Conservation (phyloP, 1,140 invertebrate species). For the Drosophila mauritiana region DNA sequence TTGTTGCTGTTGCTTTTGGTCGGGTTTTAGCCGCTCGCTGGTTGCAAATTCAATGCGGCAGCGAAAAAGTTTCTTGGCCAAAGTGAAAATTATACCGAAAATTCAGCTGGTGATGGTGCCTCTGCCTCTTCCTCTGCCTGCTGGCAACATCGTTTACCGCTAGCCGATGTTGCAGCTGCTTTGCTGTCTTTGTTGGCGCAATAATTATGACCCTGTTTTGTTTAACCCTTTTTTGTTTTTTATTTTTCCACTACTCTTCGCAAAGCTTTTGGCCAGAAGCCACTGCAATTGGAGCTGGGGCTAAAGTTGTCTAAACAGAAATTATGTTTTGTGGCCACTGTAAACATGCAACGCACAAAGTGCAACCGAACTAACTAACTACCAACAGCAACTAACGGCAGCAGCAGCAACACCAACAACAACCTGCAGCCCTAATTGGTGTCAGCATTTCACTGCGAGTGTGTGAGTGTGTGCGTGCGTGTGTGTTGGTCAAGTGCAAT, state of each 20-base stretch:
- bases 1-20: constrained; percentile 41
- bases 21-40: constrained; percentile 26
- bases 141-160: constrained; percentile 41
- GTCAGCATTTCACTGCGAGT: constrained; percentile 66
- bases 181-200: constrained; percentile 40
- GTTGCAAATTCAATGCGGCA: constrained; percentile 63
- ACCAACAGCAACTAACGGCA: constrained; percentile 36
- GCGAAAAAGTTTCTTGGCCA: constrained; percentile 49
- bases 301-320: constrained; percentile 75
- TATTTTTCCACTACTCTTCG: constrained; percentile 1
- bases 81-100: constrained; percentile 58
- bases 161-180: constrained; percentile 8
- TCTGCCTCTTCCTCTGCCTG: background rate
- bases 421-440: constrained; percentile 68
- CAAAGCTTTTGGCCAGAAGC: constrained; percentile 22
- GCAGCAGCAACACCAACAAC: constrained; percentile 25
- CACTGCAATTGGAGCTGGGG: constrained; percentile 32
- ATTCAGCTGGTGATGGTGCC: constrained; percentile 10
- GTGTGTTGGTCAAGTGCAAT: constrained; percentile 12
- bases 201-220: constrained; percentile 67
- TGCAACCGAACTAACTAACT: constrained; percentile 60
- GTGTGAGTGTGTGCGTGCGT: constrained; percentile 4
- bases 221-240: background rate
- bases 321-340: constrained; percentile 81
- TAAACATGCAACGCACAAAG: constrained; percentile 77